These are phyloP conservation scores for Axis porcinus DNA, from an alignment of 2,113 vertebrate genomes.

Conservation along the genomic window DNA sequence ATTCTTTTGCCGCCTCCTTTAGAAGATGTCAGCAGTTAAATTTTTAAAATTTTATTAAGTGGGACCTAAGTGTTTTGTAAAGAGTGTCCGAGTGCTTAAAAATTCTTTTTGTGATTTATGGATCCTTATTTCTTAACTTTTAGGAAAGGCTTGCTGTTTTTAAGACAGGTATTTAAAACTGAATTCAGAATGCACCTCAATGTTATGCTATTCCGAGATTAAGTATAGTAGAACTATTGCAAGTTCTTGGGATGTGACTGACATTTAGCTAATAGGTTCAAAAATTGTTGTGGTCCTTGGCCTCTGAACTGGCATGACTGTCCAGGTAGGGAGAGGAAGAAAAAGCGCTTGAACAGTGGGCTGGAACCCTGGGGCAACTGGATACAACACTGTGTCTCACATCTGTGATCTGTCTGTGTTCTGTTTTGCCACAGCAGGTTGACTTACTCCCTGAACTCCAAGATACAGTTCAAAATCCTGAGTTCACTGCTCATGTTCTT, in stretches of 20 bases:
- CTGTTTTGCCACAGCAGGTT: background rate
- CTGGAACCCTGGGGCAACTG: background rate
- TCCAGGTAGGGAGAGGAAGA: background rate
- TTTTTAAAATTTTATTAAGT: background rate
- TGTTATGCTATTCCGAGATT: background rate
- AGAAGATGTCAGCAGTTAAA: background rate
- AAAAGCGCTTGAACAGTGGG: background rate
- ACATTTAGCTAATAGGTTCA: background rate
- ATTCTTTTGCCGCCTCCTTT: background rate
- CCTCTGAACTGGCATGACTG: background rate
- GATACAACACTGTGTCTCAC: background rate
- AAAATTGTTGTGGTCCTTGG: background rate
- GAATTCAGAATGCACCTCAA: background rate
- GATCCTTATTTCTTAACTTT: slow-evolving; percentile 9
- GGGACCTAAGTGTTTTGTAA: background rate
- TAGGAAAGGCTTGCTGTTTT: slow-evolving; percentile 18
- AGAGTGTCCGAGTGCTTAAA: background rate
- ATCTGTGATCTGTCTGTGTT: background rate
- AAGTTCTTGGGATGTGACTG: background rate
- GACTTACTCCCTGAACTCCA: background rate
- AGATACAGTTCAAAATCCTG: background rate
- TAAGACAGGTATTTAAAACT: background rate
- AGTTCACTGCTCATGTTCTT: background rate
- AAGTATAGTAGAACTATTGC: background rate
- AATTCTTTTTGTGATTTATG: slow-evolving; percentile 25